Evolutionary conservation across 1,140 invertebrate species (phyloP).

Genomic region (Penaeus indicus): DNA sequence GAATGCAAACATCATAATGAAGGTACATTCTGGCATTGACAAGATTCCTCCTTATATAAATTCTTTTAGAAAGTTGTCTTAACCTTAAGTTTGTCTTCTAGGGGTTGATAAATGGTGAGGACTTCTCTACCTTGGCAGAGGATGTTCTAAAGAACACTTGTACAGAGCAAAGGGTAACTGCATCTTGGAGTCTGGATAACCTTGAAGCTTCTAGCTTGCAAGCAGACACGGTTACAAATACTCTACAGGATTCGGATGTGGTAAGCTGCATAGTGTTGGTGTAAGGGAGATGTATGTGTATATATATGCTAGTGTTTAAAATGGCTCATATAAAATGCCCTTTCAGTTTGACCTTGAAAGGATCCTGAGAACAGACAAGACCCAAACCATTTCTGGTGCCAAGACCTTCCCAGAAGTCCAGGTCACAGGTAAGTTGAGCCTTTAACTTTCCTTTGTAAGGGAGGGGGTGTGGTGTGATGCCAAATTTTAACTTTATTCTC

Average conservation of each 20-base stretch:
- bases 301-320: no score
- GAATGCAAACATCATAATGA: slow-evolving; percentile 2
- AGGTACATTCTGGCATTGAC: background rate
- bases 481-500: no score
- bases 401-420: slow-evolving; percentile 1
- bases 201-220: no score
- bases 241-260: no score
- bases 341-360: background rate
- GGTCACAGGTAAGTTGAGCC: background rate
- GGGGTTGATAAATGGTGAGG: slow-evolving; percentile 33
- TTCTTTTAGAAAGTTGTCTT: no score
- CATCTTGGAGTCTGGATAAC: background rate
- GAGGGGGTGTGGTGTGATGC: no score
- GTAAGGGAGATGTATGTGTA: no score
- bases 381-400: slow-evolving; percentile 34
- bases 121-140: background rate
- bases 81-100: background rate
- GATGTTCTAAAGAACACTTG: slow-evolving; percentile 34
- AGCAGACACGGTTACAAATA: no score
- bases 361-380: slow-evolving; percentile 22
- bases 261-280: no score
- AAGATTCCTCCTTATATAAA: no score
- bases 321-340: no score
- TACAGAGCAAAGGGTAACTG: background rate
- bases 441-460: slow-evolving; percentile 2